Evolutionary conservation across 2,797 vertebrate genomes (phyloP), one percentile per base, ranked within the genome.

Genomic region (Choloepus didactylus): DNA sequence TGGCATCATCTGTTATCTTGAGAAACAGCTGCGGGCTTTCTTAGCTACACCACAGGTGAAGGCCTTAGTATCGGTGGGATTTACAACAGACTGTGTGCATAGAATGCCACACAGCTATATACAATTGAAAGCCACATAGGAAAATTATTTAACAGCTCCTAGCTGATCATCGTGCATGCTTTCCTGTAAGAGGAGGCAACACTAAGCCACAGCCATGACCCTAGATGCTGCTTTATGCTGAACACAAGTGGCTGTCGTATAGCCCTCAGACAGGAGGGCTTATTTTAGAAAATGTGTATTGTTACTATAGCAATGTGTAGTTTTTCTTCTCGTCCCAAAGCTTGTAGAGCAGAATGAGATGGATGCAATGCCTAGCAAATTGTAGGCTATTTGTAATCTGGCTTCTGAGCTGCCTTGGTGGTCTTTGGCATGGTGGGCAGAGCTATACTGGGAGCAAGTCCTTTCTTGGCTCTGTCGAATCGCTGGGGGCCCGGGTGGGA

Each of bases 131-230:
- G 44, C 49, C 89, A 95, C 80, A 89, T 85, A 96, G 84, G 95
- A 96, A 94, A 96, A 92, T 91, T 92, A 96, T 92, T 93, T 87
- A 79, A 38, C 19, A 23, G 49, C 75, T 79, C 92, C 67, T 38
- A 85, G 67, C 60, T 92, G 66, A 76, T 91, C 59, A 66, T 73
- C 92, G 86, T 10, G 75, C 90, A 95, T 89, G 88, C 87, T 89
- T 95, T 69, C 72, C 21, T 54, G 51, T 62, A 46, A 41, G 80
- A 70, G 35, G 35, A 79, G 90, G 38, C 93, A 64, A 67, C 62
- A 62, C 92, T 85, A 82, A 70, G 83, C 67, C 91, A 93, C 62
- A 64, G 41, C 0, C 25, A 76, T 0, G 3, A 51, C 88, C 83
- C 92, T 81, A 94, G 91, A 27, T 87, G 79, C 87, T 64, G 56